A percentile compares a stretch with the other conserved stretches of the same genome.
These are phyloP conservation scores for Drosophila mulleri DNA, from an alignment of 2,888 invertebrate genomes.

Conservation along the genomic window DNA sequence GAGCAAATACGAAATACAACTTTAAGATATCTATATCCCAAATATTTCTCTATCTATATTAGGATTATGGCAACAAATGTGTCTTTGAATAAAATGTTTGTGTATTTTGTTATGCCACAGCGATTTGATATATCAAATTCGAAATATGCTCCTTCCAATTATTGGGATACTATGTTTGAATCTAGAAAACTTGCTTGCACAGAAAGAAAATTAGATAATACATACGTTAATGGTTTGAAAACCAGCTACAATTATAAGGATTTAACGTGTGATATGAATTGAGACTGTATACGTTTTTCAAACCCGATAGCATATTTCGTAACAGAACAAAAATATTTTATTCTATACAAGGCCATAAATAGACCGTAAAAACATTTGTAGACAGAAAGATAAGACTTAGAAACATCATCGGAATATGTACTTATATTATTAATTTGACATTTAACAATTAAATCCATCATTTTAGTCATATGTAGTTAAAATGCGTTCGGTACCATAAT, in stretches of 20 bases:
- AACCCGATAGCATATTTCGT: neutral
- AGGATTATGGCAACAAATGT: neutral
- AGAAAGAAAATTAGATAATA: neutral
- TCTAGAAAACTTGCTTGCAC: too few relatives aligned
- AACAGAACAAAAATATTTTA: neutral
- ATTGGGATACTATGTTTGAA: too few relatives aligned
- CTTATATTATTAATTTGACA: conserved; percentile 7
- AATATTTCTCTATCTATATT: neutral
- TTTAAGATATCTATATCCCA: neutral
- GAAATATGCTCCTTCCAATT: neutral
- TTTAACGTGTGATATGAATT: neutral
- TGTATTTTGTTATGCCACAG: neutral
- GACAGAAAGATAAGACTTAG: neutral
- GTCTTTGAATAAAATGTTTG: neutral
- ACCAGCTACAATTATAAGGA: neutral
- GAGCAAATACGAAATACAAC: neutral
- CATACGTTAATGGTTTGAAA: neutral
- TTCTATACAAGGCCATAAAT: neutral
- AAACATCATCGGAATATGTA: neutral
- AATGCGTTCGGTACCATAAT: neutral
- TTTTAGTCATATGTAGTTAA: neutral
- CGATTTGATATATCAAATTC: neutral
- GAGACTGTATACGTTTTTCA: neutral
- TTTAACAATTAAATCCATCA: conserved; percentile 15
- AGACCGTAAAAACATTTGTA: neutral